phyloP scores from a whole-genome alignment of 2,113 vertebrate genomes.

The Mobula birostris region DNA sequence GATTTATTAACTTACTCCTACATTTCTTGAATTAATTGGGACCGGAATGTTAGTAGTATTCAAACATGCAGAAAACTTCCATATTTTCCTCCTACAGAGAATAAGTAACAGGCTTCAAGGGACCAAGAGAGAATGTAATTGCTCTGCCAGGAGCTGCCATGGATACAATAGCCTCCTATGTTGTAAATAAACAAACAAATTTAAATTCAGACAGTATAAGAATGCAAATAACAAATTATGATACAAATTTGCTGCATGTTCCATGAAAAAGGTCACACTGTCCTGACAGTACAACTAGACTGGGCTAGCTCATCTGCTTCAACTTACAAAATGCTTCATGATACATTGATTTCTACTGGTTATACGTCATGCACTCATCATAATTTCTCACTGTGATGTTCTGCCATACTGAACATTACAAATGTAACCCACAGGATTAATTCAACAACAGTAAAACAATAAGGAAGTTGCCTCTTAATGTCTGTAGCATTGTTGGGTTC shows the following conservation, averaged over 20 bases:
- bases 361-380: too few relatives aligned
- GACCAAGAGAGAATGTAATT: background rate
- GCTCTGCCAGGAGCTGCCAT: too few relatives aligned
- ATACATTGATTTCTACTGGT: background rate
- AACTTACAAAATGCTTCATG: background rate
- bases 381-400: background rate
- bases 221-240: background rate
- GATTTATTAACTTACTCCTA: background rate
- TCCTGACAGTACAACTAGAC: background rate
- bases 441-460: background rate
- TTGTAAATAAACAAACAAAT: too few relatives aligned
- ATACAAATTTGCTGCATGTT: background rate
- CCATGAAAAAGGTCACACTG: background rate
- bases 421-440: background rate
- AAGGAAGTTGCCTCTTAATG: background rate
- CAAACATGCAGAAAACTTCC: background rate
- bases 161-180: too few relatives aligned
- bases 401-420: background rate
- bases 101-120: too few relatives aligned
- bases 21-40: background rate
- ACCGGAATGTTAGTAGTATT: background rate
- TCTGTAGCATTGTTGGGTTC: background rate
- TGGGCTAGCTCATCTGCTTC: background rate
- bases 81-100: too few relatives aligned
- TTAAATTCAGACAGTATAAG: background rate